Evolutionary conservation across 2,113 vertebrate species (phyloP).

Genomic region (Eretmochelys imbricata): DNA sequence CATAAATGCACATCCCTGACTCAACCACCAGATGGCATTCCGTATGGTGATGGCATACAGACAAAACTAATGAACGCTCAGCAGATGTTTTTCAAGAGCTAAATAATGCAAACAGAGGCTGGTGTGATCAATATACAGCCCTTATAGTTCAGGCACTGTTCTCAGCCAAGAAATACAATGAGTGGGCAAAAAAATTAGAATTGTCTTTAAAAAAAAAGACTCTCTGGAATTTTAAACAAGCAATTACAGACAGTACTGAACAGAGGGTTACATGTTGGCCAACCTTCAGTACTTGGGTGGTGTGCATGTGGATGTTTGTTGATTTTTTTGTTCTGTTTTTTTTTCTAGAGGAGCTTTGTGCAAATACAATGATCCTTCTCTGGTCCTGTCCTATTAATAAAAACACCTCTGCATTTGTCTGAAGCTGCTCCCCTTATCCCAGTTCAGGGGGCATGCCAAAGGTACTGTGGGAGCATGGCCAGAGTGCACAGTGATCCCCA

Average conservation of each 20-base stretch:
- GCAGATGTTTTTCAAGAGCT: slow-evolving; percentile 74
- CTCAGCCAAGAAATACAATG: slow-evolving; percentile 38
- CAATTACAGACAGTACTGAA: background rate
- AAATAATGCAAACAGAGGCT: slow-evolving; percentile 73
- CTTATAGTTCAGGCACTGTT: slow-evolving; percentile 34
- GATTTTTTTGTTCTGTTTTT: background rate
- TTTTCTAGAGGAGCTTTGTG: background rate
- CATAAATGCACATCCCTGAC: slow-evolving; percentile 18
- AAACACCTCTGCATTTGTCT: fast-evolving
- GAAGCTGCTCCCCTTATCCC: background rate
- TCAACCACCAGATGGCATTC: slow-evolving; percentile 64
- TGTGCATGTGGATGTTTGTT: background rate
- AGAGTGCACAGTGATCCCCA: background rate
- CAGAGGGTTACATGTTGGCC: background rate
- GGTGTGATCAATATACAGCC: slow-evolving; percentile 53
- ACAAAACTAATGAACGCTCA: slow-evolving; percentile 70
- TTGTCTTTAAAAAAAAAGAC: background rate
- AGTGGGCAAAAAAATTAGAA: background rate
- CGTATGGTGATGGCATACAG: slow-evolving; percentile 66
- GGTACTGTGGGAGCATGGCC: background rate
- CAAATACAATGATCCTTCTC: background rate
- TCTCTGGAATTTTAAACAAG: background rate
- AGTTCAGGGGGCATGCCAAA: background rate
- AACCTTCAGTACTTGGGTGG: background rate
- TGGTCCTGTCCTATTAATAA: background rate